These are phyloP conservation scores for Athene noctua DNA, from an alignment of 2,113 vertebrate species.

Conservation along the genomic window DNA sequence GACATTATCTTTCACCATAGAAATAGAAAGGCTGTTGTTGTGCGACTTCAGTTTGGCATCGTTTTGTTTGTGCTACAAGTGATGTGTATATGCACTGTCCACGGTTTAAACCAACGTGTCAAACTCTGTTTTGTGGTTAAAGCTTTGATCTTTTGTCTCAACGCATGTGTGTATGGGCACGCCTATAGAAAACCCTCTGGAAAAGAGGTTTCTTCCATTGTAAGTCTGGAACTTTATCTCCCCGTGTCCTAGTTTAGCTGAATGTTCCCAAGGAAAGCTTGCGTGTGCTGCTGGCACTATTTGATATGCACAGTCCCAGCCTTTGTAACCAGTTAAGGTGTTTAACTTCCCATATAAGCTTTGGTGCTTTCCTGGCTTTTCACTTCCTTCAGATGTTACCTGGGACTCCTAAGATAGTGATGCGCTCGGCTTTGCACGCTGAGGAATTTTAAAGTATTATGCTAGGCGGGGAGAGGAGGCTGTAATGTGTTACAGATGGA, in stretches of 20 bases:
- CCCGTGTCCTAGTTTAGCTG: neutral
- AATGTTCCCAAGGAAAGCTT: neutral
- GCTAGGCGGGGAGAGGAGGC: neutral
- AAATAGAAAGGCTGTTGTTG: neutral
- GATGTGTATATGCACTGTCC: neutral
- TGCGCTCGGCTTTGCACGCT: rapidly evolving
- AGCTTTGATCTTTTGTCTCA: neutral
- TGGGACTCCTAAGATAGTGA: rapidly evolving
- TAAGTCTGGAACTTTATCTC: neutral
- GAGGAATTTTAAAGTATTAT: neutral
- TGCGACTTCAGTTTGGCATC: neutral
- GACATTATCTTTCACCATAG: neutral
- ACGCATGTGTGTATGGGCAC: too few species aligned
- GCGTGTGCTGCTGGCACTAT: neutral
- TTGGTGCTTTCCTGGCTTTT: neutral
- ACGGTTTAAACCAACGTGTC: neutral
- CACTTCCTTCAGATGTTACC: neutral
- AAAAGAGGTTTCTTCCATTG: neutral
- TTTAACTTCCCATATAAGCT: neutral
- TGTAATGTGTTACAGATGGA: neutral
- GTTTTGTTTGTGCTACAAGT: neutral
- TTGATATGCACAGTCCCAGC: neutral
- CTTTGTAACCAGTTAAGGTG: neutral
- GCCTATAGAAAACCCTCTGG: rapidly evolving
- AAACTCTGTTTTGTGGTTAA: neutral